Percentiles rank a stretch among this genome's conserved stretches.
Conservation (phyloP, 2,113 vertebrate species). For the Tauraco erythrolophus region DNA sequence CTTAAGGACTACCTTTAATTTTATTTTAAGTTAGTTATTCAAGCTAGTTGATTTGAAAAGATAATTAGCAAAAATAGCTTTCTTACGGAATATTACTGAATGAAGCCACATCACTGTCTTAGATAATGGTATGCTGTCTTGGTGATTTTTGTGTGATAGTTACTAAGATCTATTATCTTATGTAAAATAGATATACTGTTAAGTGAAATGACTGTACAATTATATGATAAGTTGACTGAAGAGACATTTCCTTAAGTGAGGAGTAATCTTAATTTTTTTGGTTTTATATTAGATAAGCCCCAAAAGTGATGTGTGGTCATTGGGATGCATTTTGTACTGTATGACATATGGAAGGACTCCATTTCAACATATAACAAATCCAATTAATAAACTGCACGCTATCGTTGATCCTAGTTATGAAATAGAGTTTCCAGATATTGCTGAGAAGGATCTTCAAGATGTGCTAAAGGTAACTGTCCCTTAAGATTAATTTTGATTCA, state of each 20-base stretch:
- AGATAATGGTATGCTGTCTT: neutral
- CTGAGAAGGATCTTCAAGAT: constrained; percentile 92
- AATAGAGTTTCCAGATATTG: constrained; percentile 90
- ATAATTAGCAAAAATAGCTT: neutral
- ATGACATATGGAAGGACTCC: constrained; percentile 97
- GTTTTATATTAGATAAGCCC: constrained; percentile 86
- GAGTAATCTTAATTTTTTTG: neutral
- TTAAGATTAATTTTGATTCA: neutral
- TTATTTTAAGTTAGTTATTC: neutral
- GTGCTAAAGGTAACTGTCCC: constrained; percentile 87
- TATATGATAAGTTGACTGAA: neutral
- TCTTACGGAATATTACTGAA: neutral
- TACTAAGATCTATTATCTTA: neutral
- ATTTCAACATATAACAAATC: constrained; percentile 94
- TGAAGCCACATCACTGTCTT: neutral
- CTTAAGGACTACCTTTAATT: neutral
- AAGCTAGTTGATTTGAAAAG: neutral
- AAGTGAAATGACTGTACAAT: neutral
- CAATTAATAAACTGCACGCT: constrained; percentile 92
- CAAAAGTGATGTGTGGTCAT: constrained; percentile 96
- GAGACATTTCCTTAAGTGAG: neutral
- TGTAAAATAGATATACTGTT: neutral
- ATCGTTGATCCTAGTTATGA: constrained; percentile 89
- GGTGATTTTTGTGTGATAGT: neutral
- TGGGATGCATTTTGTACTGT: constrained; percentile 95